Conservation (phyloP, 2,888 invertebrate species). For the Thyatira batis region DNA sequence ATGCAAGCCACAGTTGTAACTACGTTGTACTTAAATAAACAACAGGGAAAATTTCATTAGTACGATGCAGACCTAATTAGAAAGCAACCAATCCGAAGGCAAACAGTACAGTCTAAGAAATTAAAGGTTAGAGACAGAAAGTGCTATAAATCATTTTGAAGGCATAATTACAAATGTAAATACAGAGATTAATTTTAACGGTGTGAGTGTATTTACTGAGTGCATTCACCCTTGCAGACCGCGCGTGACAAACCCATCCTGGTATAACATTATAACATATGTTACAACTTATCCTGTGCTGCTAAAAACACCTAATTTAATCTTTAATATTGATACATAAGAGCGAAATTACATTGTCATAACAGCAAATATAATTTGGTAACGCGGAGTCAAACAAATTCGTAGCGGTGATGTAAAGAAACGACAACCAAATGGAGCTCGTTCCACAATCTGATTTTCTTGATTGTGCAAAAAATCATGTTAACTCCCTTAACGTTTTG, state of each 20-base stretch:
- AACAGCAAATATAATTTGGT: conserved; percentile 20
- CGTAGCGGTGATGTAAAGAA: conserved; percentile 22
- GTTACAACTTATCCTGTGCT: conserved; percentile 27
- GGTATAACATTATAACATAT: conserved; percentile 56
- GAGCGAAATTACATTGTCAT: conserved; percentile 12
- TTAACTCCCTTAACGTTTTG: conserved; percentile 27
- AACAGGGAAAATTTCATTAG: not conserved
- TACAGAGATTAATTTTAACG: conserved; percentile 55
- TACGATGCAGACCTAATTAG: not conserved
- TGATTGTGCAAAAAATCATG: conserved; percentile 53
- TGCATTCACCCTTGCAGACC: conserved; percentile 59
- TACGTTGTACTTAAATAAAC: not conserved
- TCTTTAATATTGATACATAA: conserved; percentile 10
- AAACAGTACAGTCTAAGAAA: not conserved
- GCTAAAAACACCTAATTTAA: conserved; percentile 6
- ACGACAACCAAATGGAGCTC: conserved; percentile 23
- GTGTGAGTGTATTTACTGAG: conserved; percentile 59
- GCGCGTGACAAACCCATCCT: conserved; percentile 70
- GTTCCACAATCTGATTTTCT: conserved; percentile 54
- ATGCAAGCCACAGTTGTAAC: not conserved
- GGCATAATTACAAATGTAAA: conserved; percentile 38
- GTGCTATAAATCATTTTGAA: conserved; percentile 1
- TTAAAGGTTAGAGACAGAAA: not conserved
- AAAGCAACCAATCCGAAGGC: not conserved
- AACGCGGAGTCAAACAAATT: conserved; percentile 16